Conservation (phyloP, 2,888 invertebrate genomes). For the Scaptodrosophila latifasciaeformis region DNA sequence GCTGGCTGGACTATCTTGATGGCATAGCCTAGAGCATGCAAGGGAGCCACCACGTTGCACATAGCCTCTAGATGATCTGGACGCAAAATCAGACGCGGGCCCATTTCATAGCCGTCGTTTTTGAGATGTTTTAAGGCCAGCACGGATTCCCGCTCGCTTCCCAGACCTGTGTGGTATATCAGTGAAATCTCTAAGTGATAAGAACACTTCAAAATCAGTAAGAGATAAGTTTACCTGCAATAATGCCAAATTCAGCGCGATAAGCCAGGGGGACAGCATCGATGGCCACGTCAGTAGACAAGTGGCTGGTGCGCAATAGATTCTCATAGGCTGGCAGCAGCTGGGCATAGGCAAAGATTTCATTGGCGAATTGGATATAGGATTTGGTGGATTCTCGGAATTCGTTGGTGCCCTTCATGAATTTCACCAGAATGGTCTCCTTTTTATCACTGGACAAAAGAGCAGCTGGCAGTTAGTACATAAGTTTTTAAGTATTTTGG, state of each 20-base stretch:
- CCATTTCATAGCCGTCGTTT: slow-evolving; percentile 63
- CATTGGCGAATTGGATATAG: slow-evolving; percentile 71
- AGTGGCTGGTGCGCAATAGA: slow-evolving; percentile 45
- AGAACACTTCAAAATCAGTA: too few relatives aligned
- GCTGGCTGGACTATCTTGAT: slow-evolving; percentile 53
- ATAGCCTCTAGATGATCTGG: slow-evolving; percentile 64
- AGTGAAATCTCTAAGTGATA: too few relatives aligned
- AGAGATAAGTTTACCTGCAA: slow-evolving; percentile 54
- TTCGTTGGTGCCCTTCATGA: slow-evolving; percentile 70
- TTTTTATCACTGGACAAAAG: slow-evolving; percentile 26
- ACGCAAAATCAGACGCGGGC: slow-evolving; percentile 65
- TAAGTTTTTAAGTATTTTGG: background rate
- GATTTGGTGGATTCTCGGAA: slow-evolving; percentile 69
- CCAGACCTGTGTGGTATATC: too few relatives aligned
- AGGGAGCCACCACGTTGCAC: slow-evolving; percentile 62
- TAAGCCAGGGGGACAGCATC: slow-evolving; percentile 62
- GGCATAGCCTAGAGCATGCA: slow-evolving; percentile 70
- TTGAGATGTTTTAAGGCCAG: slow-evolving; percentile 70
- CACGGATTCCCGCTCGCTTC: slow-evolving; percentile 56
- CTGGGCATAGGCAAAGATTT: slow-evolving; percentile 66
- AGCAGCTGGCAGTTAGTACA: background rate
- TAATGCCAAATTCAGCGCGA: slow-evolving; percentile 62
- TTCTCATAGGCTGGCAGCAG: slow-evolving; percentile 68
- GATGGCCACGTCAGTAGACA: slow-evolving; percentile 38
- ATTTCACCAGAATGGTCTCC: slow-evolving; percentile 64